phyloP scores from a whole-genome alignment of 2,113 vertebrate species.

The Uria lomvia region DNA sequence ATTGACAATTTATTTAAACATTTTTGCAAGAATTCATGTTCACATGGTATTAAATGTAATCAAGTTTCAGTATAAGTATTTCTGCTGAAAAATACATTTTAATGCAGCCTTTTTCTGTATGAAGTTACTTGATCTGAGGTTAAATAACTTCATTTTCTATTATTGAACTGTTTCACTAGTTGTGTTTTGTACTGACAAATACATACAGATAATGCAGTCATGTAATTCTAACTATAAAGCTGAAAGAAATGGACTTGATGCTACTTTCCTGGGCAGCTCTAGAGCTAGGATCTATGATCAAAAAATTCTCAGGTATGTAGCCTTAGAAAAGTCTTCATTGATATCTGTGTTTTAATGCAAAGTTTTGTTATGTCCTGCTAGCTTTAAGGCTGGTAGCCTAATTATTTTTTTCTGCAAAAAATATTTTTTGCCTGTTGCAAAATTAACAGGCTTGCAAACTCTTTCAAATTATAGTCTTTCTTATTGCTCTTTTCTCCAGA shows the following conservation, averaged over 20 bases:
- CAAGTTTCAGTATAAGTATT: background rate
- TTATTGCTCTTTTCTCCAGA: background rate
- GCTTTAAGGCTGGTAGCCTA: background rate
- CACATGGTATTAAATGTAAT: background rate
- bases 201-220: background rate
- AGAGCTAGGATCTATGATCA: background rate
- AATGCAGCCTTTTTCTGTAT: background rate
- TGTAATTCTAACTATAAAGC: background rate
- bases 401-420: background rate
- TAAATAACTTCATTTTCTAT: background rate
- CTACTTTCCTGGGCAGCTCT: background rate
- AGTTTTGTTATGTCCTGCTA: background rate
- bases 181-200: background rate
- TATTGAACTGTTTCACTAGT: background rate
- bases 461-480: background rate
- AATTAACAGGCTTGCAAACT: background rate
- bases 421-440: background rate
- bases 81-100: background rate
- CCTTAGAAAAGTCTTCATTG: background rate
- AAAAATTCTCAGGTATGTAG: background rate
- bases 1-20: background rate
- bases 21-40: background rate
- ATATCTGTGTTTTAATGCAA: background rate
- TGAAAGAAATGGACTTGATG: background rate
- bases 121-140: background rate